Conservation (phyloP, 2,113 vertebrate genomes). For the Nipponia nippon region DNA sequence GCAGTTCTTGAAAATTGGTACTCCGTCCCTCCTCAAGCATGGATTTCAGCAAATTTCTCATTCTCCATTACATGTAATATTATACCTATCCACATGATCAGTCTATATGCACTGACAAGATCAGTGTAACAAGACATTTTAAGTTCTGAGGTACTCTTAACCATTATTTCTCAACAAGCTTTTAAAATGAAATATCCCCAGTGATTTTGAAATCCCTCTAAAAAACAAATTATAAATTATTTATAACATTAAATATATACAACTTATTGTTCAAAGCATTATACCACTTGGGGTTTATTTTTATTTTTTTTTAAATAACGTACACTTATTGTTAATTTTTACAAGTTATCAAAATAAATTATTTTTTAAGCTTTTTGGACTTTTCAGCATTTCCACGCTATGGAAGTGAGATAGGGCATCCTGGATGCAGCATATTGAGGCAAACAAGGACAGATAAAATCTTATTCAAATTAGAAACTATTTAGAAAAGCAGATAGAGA, state of each 20-base stretch:
- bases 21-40: background rate
- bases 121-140: slow-evolving; percentile 15
- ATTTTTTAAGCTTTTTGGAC: background rate
- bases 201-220: background rate
- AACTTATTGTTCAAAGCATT: background rate
- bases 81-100: slow-evolving; percentile 4
- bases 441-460: background rate
- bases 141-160: background rate
- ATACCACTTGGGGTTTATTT: background rate
- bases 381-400: background rate
- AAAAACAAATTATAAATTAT: background rate
- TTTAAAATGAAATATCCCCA: background rate
- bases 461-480: background rate
- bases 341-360: background rate
- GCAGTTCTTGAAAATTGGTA: background rate
- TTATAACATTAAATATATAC: background rate
- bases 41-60: slow-evolving; percentile 46
- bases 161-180: background rate
- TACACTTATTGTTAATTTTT: background rate
- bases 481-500: background rate
- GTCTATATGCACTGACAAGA: slow-evolving; percentile 9
- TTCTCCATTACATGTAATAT: slow-evolving; percentile 48
- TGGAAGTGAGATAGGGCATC: background rate
- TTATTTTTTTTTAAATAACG: background rate
- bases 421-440: background rate